Evolutionary conservation across 1,140 invertebrate genomes (phyloP), one percentile per base, ranked within the genome.

Genomic region (Drosophila littoralis): DNA sequence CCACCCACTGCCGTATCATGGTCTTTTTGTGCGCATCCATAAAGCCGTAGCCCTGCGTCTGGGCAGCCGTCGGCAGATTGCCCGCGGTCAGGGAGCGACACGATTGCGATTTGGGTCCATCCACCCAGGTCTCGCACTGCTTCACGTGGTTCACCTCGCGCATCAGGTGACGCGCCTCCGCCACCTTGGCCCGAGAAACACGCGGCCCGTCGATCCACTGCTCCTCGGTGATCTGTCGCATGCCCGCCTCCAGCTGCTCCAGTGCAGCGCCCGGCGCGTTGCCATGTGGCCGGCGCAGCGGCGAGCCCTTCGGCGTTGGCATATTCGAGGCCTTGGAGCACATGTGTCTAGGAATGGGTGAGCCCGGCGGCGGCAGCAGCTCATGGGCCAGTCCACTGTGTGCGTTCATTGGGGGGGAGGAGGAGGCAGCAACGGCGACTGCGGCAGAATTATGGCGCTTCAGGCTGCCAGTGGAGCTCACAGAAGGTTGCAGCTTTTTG

Each of bases 141-240:
- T 96, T 96, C 3, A 94, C 93, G 89, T 97, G 95, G 72, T 93
- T 94, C 12, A 95, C 93, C 93, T 97, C 95, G 91, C 97, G 96
- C 81, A 96, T 94, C 79, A 97, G 94, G 82, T 96, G 96, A 50
- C 96, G 93, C 0, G 95, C 96, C 92, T 97, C 96, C 0, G 95
- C 96, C n/a, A 97, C 95, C 90, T 95, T 96, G 7, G 95, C 96
- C 80, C 96, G 96, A 0, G 96, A 96, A 77, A 98, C 96, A 83
- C 97, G 94, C 0, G 98, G 98, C 1, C 98, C 98, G 93, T 99
- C 98, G 58, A 99, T 97, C 98, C 98, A 99, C 85, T 98, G 97
- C 89, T 99, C 98, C 79, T 98, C 97, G 75, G 94, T 84, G 77
- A 93, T 75, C 91, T 93, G 82, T 0, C 88, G 72, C 77, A 93